These are phyloP conservation scores for Tachina fera DNA, from an alignment of 2,888 invertebrate species.

Conservation along the genomic window DNA sequence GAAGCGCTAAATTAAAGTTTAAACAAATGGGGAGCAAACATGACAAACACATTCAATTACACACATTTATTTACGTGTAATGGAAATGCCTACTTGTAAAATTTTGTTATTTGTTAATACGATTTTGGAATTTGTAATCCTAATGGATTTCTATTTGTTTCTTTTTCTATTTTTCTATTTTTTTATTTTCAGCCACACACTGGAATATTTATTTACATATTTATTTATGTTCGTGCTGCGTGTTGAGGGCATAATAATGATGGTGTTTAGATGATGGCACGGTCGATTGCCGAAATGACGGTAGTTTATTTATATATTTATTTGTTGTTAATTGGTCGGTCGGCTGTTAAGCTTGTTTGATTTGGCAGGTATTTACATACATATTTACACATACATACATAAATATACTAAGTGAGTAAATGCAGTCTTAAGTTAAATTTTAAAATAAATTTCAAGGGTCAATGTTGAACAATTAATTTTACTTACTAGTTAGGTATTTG, in stretches of 20 bases:
- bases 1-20: conserved; percentile 62
- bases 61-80: conserved; percentile 1
- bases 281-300: conserved; percentile 66
- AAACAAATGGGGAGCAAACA: conserved; percentile 56
- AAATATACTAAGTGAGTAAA: not conserved
- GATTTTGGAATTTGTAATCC: conserved; percentile 51
- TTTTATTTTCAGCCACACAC: conserved; percentile 15
- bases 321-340: conserved; percentile 67
- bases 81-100: not conserved
- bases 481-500: not conserved
- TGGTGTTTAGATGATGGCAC: conserved; percentile 52
- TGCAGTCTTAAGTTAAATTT: not conserved
- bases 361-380: conserved; percentile 28
- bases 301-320: conserved; percentile 61
- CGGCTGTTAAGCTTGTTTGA: conserved; percentile 45
- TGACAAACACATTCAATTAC: conserved; percentile 28
- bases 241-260: conserved; percentile 18
- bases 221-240: not conserved
- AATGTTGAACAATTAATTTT: conserved; percentile 3
- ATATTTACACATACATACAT: not conserved
- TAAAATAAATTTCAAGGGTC: conserved; percentile 28
- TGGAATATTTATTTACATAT: not conserved
- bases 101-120: conserved; percentile 31
- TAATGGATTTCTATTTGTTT: conserved; percentile 63
- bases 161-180: conserved; percentile 17